Evolutionary conservation across 2,888 invertebrate species (phyloP), one percentile per base, ranked within the genome.

Genomic region (Eilema sororculum): DNA sequence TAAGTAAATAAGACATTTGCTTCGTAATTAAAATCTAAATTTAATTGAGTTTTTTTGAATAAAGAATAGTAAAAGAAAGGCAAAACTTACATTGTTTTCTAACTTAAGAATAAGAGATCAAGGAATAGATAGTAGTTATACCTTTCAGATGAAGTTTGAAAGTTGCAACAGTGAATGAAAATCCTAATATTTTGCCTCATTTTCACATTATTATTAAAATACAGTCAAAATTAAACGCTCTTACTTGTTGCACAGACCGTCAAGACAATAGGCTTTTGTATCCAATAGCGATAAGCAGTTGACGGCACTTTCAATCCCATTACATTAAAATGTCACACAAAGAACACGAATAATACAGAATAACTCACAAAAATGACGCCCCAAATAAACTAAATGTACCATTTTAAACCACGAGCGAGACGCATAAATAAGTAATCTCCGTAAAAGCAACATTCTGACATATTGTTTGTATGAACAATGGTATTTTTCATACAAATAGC

Each of bases 391-490:
- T 72, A 69, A 72, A 72, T 72, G 72, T 72, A 63, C 65, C 68
- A 72, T 72, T 72, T 66, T 69, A 68, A 72, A 72, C 72, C 65
- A 58, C 72, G 63, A 66, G 69, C 68, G 72, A 52, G 58, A 25
- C 65, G 68, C 66, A 74, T 81, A 86, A 87, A 84, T 84, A 87
- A 86, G 86, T 88, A 87, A 89, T 89, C 86, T 84, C 77, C 76
- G 76, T 84, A 84, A 88, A 88, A 88, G 87, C 88, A 85, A 84
- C 86, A 86, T 88, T 89, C 88, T 90, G 90, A 91, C 90, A 91
- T 90, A 91, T 91, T 91, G 89, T 90, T 89, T 86, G 86, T 88
- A 86, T 87, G 86, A 89, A 90, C 90, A 89, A 89, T 86, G 81
- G 86, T 82, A 89, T 92, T 91, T 90, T 91, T 88, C 84, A 79